Evolutionary conservation across 2,888 invertebrate genomes (phyloP), one percentile per base, ranked within the genome.

Genomic region (Matsumyia berberina): DNA sequence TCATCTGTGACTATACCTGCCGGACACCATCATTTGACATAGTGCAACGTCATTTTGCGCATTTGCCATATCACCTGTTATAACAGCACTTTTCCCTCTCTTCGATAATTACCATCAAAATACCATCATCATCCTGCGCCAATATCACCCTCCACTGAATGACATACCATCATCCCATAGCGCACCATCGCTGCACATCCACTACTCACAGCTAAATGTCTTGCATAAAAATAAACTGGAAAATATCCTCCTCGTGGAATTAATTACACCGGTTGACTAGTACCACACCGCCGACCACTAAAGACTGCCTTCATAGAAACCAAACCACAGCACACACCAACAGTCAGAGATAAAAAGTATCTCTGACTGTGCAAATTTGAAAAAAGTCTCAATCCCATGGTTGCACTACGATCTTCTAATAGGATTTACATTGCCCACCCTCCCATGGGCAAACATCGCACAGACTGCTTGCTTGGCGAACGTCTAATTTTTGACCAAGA

Each of bases 211-310:
- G 70, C 42, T 60, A 58, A 80, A 80, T 73, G 42, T 73, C 67
- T 80, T 62, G 74, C 74, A 74, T 80, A 74, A 80, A 62, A 74
- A 67, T 74, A 74, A 85, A 85, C 64, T 74, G 64, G 64, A 74
- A 69, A 85, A 60, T 66, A 70, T 73, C 62, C 69, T 73, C 74
- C 62, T 64, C 80, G 29, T 39, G 58, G 60, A 69, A 74, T 85
- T 85, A 85, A 85, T 85, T 85, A 85, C 66, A 80, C 85, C 74
- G 79, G 79, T 85, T 85, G 85, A 80, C 74, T 66, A 70, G 69
- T 31, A 49, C 37, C 49, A 46, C 64, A 62, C 37, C 67, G 60
- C 44, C 64, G 37, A 15, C 53, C 62, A 53, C 77, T 69, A 55
- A 78, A 42, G 69, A 76, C 76, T 64, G 81, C 76, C 46, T 81